These are phyloP conservation scores for Isoperla grammatica DNA, from an alignment of 2,888 invertebrate genomes.

Conservation along the genomic window DNA sequence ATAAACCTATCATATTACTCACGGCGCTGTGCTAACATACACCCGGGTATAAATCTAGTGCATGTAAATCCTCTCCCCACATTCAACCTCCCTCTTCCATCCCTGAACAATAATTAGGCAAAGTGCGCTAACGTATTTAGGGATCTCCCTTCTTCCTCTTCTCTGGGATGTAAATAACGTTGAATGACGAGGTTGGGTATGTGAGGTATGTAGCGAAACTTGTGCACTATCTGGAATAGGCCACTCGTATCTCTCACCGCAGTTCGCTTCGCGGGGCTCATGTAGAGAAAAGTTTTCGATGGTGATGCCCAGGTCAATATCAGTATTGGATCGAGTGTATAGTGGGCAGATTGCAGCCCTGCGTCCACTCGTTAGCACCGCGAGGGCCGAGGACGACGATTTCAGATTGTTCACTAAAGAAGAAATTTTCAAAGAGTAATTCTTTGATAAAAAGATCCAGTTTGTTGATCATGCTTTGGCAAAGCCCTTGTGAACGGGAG, in stretches of 20 bases:
- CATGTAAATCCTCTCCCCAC: not conserved
- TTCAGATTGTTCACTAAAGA: not conserved
- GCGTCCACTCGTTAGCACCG: slow-evolving; percentile 2
- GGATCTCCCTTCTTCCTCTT: not conserved
- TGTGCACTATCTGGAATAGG: slow-evolving; percentile 2
- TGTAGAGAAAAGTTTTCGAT: not conserved
- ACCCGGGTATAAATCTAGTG: slow-evolving; percentile 4
- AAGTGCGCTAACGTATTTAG: slow-evolving; percentile 19
- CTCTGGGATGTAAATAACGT: not conserved
- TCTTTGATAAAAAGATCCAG: no score
- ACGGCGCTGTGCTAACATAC: not conserved
- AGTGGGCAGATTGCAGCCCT: not conserved
- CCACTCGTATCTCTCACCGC: not conserved
- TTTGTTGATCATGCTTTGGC: no score
- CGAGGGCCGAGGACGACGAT: not conserved
- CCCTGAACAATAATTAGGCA: slow-evolving; percentile 14
- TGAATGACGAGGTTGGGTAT: not conserved
- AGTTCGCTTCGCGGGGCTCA: no score
- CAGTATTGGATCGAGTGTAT: not conserved
- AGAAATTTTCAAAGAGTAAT: no score
- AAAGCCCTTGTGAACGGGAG: no score
- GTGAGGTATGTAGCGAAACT: slow-evolving; percentile 4
- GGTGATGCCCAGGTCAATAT: not conserved
- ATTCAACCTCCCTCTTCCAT: not conserved
- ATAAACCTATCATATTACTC: slow-evolving; percentile 8